Evolutionary conservation across 2,113 vertebrate species (phyloP), one percentile per base, ranked within the genome.

Genomic region (Muntiacus muntjak): DNA sequence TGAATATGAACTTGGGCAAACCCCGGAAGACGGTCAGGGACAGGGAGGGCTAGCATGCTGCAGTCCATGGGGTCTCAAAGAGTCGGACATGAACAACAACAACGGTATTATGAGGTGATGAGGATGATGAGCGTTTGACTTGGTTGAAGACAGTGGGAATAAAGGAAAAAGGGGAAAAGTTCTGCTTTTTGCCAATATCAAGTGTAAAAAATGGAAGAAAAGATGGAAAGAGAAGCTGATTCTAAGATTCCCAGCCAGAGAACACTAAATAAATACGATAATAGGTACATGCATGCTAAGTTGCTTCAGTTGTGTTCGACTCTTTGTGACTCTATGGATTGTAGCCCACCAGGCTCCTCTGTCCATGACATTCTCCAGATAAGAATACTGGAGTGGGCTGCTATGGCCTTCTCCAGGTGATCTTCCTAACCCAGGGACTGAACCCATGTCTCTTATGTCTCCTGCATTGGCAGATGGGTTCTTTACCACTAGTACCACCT

Each of bases 11-110:
- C 67, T 40, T 40, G 19, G 19, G 21, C 19, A 74, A 74, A 40
- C 67, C 5, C 67, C 0, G 0, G 36, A 5, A 74, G n/a, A 74
- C 6, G 67, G 21, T 40, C 10, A 74, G n/a, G 36, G 67, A 40
- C 67, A 40, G 5, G 19, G 36, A 40, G 67, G 36, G 10, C 67
- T 74, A 11, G 21, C 5, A 74, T 74, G 19, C 67, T 40, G 67
- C 67, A 23, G 12, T 74, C n/a, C 67, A 23, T 25, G n/a, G 36
- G 5, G n/a, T 25, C 0, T 0, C 36, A 74, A 74, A 74, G 36
- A 74, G 36, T 12, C 23, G 21, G 67, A 5, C 21, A 74, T 1
- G 67, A 74, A 74, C 19, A 74, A 67, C 62, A 67, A 25, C n/a
- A 40, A 40, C 13, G n/a, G 19, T 40, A 43, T 43, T 76, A 43